Conservation (phyloP, 2,888 invertebrate species). For the Lacanobia oleracea region DNA sequence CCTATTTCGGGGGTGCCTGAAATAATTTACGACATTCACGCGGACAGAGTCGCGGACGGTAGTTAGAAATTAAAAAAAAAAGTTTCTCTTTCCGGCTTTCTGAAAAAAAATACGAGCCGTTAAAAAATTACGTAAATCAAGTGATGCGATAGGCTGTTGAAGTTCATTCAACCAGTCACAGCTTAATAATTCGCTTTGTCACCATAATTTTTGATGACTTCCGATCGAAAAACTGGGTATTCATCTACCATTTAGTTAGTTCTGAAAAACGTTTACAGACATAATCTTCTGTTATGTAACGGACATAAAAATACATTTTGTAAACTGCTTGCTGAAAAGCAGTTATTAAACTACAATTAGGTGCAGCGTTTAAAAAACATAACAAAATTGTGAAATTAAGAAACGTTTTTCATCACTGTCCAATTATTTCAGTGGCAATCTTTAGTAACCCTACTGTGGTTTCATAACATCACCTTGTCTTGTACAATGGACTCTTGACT, state of each 20-base stretch:
- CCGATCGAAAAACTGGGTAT: background rate
- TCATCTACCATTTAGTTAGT: background rate
- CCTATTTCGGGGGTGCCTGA: no score
- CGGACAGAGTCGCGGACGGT: no score
- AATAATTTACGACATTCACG: no score
- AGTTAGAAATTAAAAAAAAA: no score
- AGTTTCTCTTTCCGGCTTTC: no score
- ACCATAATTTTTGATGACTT: no score
- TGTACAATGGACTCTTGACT: conserved; percentile 74
- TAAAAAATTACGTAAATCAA: no score
- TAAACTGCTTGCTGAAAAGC: conserved; percentile 7
- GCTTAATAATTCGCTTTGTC: no score
- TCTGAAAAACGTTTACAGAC: background rate
- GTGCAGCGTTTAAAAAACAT: conserved; percentile 22
- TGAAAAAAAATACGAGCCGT: no score
- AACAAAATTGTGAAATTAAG: conserved; percentile 53
- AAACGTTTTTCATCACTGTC: conserved; percentile 51
- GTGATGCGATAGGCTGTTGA: no score
- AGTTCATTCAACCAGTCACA: no score
- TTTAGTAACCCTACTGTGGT: conserved; percentile 63
- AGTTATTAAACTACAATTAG: conserved; percentile 41
- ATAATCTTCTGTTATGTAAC: conserved; percentile 5
- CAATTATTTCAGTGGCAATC: conserved; percentile 38
- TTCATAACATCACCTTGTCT: conserved; percentile 82
- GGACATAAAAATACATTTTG: conserved; percentile 7